These are phyloP conservation scores for Aethes cnicana DNA, from an alignment of 2,888 invertebrate genomes.

Conservation along the genomic window DNA sequence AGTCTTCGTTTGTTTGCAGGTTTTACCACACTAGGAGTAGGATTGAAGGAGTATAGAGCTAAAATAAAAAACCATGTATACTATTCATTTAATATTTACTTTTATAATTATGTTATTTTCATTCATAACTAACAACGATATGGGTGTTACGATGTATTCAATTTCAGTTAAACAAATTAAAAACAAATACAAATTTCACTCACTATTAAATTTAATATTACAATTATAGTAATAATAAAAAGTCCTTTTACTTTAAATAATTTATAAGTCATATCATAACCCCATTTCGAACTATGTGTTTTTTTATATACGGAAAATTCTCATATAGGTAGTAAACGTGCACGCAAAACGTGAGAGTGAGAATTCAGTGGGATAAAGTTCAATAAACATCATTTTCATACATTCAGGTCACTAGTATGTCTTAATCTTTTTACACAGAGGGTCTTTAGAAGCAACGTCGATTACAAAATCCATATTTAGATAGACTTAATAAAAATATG, in stretches of 20 bases:
- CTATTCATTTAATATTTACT: constrained; percentile 83
- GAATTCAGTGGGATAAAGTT: constrained; percentile 77
- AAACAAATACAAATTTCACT: constrained; percentile 81
- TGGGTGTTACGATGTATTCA: constrained; percentile 82
- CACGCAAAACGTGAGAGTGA: constrained; percentile 78
- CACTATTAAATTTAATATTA: constrained; percentile 82
- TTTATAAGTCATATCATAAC: constrained; percentile 78
- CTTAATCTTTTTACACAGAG: constrained; percentile 80
- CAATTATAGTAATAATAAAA: constrained; percentile 78
- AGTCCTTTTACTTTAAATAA: constrained; percentile 74
- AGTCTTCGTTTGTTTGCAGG: no score
- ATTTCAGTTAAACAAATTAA: constrained; percentile 82
- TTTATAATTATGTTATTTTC: constrained; percentile 83
- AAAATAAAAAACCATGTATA: constrained; percentile 74
- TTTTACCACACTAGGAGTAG: background rate
- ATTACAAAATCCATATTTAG: constrained; percentile 81
- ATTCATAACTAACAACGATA: constrained; percentile 83
- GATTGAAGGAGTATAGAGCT: constrained; percentile 18
- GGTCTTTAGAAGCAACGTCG: constrained; percentile 81
- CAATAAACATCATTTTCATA: constrained; percentile 73
- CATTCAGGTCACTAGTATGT: constrained; percentile 82
- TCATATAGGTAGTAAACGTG: constrained; percentile 72
- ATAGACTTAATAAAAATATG: constrained; percentile 82
- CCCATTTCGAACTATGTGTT: constrained; percentile 72
- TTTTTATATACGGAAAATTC: constrained; percentile 66